Evolutionary conservation across 2,113 vertebrate genomes (phyloP).

Genomic region (Calonectris borealis): DNA sequence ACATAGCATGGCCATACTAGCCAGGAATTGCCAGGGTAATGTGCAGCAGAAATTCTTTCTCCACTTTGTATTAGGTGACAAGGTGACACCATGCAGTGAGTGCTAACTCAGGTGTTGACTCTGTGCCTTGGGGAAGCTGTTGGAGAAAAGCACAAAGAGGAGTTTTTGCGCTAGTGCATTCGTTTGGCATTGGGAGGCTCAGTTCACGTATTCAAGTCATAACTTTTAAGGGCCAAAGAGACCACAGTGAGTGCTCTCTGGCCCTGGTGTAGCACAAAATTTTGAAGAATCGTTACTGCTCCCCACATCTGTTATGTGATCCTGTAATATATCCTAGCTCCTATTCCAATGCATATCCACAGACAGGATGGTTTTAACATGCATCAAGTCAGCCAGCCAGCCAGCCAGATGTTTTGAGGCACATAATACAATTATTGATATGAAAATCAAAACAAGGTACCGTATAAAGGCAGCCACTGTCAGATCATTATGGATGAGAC

Average conservation of each 20-base stretch:
- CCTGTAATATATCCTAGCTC: not conserved
- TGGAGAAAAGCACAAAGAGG: not conserved
- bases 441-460: slow-evolving; percentile 54
- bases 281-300: not conserved
- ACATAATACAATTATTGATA: slow-evolving; percentile 57
- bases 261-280: not conserved
- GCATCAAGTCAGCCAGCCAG: not conserved
- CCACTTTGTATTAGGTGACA: not conserved
- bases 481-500: slow-evolving; percentile 13
- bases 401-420: slow-evolving; percentile 21
- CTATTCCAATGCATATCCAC: not conserved
- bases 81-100: not conserved
- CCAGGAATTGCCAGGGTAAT: not conserved
- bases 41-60: not conserved
- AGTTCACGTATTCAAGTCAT: not conserved
- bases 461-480: slow-evolving; percentile 49
- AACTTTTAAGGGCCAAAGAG: not conserved
- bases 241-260: not conserved
- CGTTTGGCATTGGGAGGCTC: not conserved
- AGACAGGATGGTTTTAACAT: slow-evolving; percentile 6
- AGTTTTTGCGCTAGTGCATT: not conserved
- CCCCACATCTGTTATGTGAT: not conserved
- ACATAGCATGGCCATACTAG: not conserved
- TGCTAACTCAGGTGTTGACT: not conserved
- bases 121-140: not conserved